A percentile compares a stretch with the other conserved stretches of the same genome.
Evolutionary conservation across 2,888 invertebrate genomes (phyloP).

Genomic region (Formica aserva): DNA sequence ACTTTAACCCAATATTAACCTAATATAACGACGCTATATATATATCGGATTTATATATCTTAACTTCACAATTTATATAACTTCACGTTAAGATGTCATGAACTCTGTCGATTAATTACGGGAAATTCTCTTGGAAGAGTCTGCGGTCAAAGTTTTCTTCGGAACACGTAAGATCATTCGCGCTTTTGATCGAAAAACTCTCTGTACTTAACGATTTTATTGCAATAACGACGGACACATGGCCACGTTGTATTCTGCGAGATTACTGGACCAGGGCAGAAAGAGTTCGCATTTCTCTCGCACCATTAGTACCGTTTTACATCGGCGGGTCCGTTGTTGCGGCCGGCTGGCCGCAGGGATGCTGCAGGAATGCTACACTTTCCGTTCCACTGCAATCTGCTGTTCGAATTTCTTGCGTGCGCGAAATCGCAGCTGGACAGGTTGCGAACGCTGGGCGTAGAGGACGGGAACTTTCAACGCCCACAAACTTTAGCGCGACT

Average conservation of each 20-base stretch:
- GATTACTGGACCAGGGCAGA: not conserved
- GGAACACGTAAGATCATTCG: not conserved
- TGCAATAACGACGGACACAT: not conserved
- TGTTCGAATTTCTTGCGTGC: slow-evolving; percentile 64
- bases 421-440: slow-evolving; percentile 26
- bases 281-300: slow-evolving; percentile 24
- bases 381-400: slow-evolving; percentile 38
- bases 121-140: not conserved
- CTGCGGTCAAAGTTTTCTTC: not conserved
- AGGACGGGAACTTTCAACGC: slow-evolving; percentile 58
- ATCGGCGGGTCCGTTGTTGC: slow-evolving; percentile 30
- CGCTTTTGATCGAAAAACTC: not conserved
- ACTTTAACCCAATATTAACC: slow-evolving; percentile 10
- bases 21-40: not conserved
- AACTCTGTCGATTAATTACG: slow-evolving; percentile 17
- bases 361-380: not conserved
- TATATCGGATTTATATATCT: not conserved
- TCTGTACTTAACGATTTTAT: not conserved
- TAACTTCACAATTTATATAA: not conserved
- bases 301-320: slow-evolving; percentile 23
- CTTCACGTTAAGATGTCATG: not conserved
- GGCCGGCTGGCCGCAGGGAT: slow-evolving; percentile 39
- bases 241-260: not conserved
- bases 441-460: slow-evolving; percentile 48
- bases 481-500: slow-evolving; percentile 64